Conservation (phyloP, 2,797 vertebrate species). For the Cossypha polioptera region DNA sequence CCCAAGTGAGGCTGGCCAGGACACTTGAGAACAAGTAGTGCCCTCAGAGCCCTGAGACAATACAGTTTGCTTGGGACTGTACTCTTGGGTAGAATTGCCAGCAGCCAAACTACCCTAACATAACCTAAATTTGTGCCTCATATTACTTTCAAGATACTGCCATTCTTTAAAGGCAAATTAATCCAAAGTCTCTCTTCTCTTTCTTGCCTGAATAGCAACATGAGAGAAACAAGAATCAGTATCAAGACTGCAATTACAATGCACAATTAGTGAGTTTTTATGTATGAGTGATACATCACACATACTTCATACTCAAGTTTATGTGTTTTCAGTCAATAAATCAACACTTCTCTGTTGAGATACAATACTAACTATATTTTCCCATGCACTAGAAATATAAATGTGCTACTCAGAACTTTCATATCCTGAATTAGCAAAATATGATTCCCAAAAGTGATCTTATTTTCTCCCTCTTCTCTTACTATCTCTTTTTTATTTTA, state of each 20-base stretch:
- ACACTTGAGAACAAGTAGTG: neutral
- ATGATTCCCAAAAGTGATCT: neutral
- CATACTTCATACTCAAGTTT: neutral
- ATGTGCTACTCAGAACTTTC: neutral
- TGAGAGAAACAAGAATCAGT: neutral
- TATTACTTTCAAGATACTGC: neutral
- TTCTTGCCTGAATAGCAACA: neutral
- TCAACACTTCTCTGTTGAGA: neutral
- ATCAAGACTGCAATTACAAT: neutral
- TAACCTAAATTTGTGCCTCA: neutral
- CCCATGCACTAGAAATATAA: neutral
- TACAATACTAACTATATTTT: neutral
- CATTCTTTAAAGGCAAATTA: neutral
- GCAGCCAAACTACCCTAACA: neutral
- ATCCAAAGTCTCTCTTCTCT: neutral
- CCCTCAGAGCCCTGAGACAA: neutral
- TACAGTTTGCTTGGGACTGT: neutral
- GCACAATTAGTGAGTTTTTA: neutral
- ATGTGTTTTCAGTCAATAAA: neutral
- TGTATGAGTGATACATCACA: neutral
- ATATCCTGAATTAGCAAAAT: neutral
- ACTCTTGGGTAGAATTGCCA: neutral
- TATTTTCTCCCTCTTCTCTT: neutral
- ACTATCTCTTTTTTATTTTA: neutral
- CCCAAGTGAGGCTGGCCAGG: neutral